These are phyloP conservation scores for Aphelocoma coerulescens DNA, from an alignment of 2,113 vertebrate genomes.

Conservation along the genomic window DNA sequence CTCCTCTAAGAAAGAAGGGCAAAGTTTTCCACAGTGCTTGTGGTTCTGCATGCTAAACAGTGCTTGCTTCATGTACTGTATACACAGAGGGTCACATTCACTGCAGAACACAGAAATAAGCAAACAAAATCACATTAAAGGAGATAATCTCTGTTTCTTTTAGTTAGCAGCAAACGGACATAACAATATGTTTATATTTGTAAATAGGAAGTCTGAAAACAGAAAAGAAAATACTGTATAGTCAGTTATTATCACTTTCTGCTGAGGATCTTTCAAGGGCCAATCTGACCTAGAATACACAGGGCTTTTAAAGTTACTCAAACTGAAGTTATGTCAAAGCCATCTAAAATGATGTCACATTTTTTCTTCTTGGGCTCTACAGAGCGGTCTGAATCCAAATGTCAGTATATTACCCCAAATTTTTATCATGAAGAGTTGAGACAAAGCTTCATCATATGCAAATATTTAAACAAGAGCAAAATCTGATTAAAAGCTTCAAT, in stretches of 20 bases:
- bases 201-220: conserved; percentile 27
- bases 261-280: not conserved
- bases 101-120: conserved; percentile 33
- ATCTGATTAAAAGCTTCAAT: not conserved
- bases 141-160: conserved; percentile 49
- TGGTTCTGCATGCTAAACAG: conserved; percentile 30
- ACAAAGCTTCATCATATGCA: not conserved
- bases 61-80: not conserved
- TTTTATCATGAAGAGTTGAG: not conserved
- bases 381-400: not conserved
- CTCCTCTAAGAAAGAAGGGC: conserved; percentile 34
- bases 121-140: conserved; percentile 58
- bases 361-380: not conserved
- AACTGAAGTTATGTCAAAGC: not conserved
- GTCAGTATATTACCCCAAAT: not conserved
- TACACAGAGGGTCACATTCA: conserved; percentile 48
- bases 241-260: not conserved
- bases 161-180: conserved; percentile 28
- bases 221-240: not conserved
- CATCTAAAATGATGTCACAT: not conserved
- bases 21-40: conserved; percentile 4
- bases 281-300: not conserved
- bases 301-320: not conserved
- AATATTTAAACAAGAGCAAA: not conserved
- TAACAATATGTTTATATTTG: conserved; percentile 14